phyloP scores from a whole-genome alignment of 1,140 invertebrate genomes.

The Leucophenga varia region DNA sequence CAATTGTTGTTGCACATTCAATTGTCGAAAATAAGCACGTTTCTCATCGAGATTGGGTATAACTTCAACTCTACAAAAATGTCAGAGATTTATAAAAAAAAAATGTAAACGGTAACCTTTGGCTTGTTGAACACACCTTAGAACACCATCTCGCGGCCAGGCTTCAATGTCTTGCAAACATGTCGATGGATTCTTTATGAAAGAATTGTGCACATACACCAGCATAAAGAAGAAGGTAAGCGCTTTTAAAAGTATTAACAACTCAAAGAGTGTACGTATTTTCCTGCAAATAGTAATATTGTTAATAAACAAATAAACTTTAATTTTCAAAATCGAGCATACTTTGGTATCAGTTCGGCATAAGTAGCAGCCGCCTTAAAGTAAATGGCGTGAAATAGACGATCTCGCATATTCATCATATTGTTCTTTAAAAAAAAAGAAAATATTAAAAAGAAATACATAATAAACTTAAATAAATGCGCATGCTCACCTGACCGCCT shows the following conservation, averaged over 20 bases:
- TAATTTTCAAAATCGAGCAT: conserved; percentile 9
- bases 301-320: background rate
- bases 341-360: conserved; percentile 78
- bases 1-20: conserved; percentile 34
- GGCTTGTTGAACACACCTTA: conserved; percentile 64
- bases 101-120: too few species aligned
- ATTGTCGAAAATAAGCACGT: conserved; percentile 74
- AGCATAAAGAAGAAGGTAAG: conserved; percentile 86
- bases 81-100: background rate
- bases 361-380: conserved; percentile 89
- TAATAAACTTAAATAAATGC: background rate
- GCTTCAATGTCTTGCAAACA: conserved; percentile 88
- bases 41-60: conserved; percentile 81
- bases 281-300: conserved; percentile 59
- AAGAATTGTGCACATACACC: conserved; percentile 92
- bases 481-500: conserved; percentile 29
- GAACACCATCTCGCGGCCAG: conserved; percentile 94
- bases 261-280: conserved; percentile 86
- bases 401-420: conserved; percentile 81
- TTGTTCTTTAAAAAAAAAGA: conserved; percentile 63
- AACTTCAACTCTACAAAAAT: conserved; percentile 78
- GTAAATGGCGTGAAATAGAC: conserved; percentile 94
- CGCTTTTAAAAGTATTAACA: conserved; percentile 86
- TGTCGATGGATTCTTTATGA: conserved; percentile 88
- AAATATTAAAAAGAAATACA: conserved; percentile 3